Conservation (phyloP, 2,888 invertebrate species). For the Unio pictorum region DNA sequence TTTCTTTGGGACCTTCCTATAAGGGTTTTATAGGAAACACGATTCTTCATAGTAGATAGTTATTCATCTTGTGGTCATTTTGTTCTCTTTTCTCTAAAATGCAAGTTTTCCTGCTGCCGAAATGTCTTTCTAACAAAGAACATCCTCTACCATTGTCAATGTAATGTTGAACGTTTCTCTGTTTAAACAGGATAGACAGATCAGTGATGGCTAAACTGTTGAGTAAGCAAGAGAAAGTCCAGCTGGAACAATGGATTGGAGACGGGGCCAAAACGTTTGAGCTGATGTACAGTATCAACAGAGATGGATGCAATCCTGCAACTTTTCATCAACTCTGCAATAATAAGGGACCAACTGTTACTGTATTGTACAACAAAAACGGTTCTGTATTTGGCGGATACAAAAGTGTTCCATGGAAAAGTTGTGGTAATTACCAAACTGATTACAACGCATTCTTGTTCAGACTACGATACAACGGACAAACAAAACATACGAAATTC, state of each 20-base stretch:
- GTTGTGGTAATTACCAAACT: not conserved
- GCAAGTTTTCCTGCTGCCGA: no score
- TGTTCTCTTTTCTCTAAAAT: no score
- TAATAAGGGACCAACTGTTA: constrained; percentile 36
- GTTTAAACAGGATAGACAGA: no score
- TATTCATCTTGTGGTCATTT: no score
- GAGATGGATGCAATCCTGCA: constrained; percentile 24
- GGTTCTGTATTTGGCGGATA: constrained; percentile 39
- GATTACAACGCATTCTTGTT: constrained; percentile 24
- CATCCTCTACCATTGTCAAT: no score
- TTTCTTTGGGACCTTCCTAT: no score
- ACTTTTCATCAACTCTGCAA: constrained; percentile 37
- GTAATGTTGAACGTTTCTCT: no score
- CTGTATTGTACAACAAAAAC: constrained; percentile 31
- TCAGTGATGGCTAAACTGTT: no score
- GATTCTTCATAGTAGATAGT: no score
- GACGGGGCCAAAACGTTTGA: constrained; percentile 10
- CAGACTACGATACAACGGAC: constrained; percentile 16
- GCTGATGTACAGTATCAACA: constrained; percentile 18
- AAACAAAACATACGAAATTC: constrained; percentile 7
- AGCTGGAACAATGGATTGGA: constrained; percentile 23
- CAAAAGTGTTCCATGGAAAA: constrained; percentile 21
- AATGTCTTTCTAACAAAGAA: no score
- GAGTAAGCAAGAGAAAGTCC: not conserved
- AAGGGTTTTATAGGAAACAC: no score